Conservation (phyloP, 1,140 invertebrate species). For the Diprion similis region DNA sequence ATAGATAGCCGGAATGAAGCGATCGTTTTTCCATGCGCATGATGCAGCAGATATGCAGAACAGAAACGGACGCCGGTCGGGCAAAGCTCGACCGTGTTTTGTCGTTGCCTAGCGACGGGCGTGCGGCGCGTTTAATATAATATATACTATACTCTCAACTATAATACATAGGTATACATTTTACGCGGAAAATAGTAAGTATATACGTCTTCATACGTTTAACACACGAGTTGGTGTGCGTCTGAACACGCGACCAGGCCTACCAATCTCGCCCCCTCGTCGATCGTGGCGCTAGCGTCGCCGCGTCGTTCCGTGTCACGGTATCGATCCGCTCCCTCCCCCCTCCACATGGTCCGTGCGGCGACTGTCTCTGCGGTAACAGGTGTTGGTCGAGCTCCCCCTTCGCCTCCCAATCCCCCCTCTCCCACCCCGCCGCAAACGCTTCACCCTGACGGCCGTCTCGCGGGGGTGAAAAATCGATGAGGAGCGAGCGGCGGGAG, state of each 20-base stretch:
- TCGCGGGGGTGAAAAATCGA: background rate
- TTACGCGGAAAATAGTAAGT: too few species aligned
- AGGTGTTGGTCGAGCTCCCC: conserved; percentile 50
- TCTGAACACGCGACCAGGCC: too few species aligned
- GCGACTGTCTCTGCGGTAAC: conserved; percentile 44
- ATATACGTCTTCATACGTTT: too few species aligned
- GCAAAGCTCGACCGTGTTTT: too few species aligned
- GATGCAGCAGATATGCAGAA: too few species aligned
- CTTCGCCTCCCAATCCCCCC: conserved; percentile 10
- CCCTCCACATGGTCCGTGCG: background rate
- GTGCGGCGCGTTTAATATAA: background rate
- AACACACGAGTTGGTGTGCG: too few species aligned
- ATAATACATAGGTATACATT: too few species aligned
- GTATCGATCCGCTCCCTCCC: background rate
- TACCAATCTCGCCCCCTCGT: too few species aligned
- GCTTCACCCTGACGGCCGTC: too few species aligned
- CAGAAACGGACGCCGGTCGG: too few species aligned
- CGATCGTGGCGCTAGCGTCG: background rate
- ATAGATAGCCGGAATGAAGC: too few species aligned
- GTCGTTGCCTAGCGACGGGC: background rate
- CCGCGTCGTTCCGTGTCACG: background rate
- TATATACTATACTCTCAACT: background rate
- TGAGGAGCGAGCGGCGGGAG: conserved; percentile 20
- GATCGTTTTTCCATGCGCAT: too few species aligned
- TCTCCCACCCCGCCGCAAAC: background rate